These are phyloP conservation scores for Arnoldichthys spilopterus DNA, from an alignment of 2,797 vertebrate species.

Conservation along the genomic window DNA sequence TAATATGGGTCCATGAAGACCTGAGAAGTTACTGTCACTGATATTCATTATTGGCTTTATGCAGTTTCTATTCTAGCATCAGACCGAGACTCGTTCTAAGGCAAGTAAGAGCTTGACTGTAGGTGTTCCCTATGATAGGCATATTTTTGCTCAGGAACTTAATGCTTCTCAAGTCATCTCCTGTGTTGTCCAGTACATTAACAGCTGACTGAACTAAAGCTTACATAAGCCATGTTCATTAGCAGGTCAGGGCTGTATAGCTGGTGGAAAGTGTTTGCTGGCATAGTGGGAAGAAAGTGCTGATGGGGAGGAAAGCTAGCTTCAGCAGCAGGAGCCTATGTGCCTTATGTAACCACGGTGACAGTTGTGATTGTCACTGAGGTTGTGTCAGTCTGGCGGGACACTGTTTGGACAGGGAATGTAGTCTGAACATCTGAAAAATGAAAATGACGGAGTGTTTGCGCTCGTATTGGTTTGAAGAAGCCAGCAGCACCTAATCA, in stretches of 20 bases:
- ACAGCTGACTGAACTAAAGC: background rate
- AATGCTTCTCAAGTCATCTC: conserved; percentile 15
- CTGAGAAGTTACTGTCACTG: no score
- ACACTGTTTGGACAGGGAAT: background rate
- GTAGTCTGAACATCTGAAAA: conserved; percentile 36
- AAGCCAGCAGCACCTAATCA: background rate
- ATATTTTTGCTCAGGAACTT: background rate
- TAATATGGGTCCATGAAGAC: background rate
- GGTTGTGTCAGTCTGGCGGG: background rate
- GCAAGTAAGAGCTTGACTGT: background rate
- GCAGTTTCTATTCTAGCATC: background rate
- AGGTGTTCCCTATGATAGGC: background rate
- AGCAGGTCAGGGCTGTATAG: conserved; percentile 2
- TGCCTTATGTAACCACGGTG: conserved; percentile 21
- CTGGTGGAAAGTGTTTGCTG: conserved; percentile 27
- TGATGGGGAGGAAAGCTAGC: conserved; percentile 7
- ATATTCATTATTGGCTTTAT: no score
- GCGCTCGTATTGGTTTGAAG: background rate
- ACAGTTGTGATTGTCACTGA: conserved; percentile 30
- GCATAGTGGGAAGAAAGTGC: conserved; percentile 23
- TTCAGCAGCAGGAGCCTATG: background rate
- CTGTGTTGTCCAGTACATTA: background rate
- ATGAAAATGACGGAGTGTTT: background rate
- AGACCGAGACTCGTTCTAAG: no score
- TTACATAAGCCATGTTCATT: conserved; percentile 34